Conservation (phyloP, 2,888 invertebrate species). For the Cremastinae sp. region DNA sequence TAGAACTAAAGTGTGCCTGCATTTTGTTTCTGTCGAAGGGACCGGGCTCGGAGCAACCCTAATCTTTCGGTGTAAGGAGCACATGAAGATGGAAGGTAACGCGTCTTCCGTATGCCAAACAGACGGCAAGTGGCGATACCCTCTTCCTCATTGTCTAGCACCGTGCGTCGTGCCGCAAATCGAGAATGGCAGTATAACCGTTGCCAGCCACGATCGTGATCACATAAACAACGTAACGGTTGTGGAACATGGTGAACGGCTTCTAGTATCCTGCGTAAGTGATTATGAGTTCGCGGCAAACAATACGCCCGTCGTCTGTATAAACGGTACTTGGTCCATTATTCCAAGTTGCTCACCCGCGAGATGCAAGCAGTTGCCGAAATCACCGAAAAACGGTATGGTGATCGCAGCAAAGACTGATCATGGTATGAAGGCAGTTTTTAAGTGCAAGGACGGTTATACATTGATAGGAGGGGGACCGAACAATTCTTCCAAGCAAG, state of each 20-base stretch:
- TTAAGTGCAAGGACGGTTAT: constrained; percentile 96
- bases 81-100: constrained; percentile 94
- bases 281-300: constrained; percentile 92
- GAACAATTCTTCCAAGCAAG: constrained; percentile 85
- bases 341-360: constrained; percentile 93
- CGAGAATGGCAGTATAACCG: constrained; percentile 88
- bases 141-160: constrained; percentile 94
- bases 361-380: constrained; percentile 92
- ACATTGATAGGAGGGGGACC: constrained; percentile 87
- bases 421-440: constrained; percentile 96
- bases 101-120: constrained; percentile 95
- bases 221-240: constrained; percentile 81
- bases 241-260: constrained; percentile 87
- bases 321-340: constrained; percentile 97
- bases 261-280: constrained; percentile 90
- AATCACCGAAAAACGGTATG: constrained; percentile 94
- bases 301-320: constrained; percentile 90
- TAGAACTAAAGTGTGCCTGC: constrained; percentile 19
- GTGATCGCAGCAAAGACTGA: constrained; percentile 98
- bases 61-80: constrained; percentile 95
- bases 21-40: constrained; percentile 80
- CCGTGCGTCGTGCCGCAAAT: constrained; percentile 97
- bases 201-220: constrained; percentile 81
- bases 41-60: constrained; percentile 95
- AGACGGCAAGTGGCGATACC: constrained; percentile 97